Evolutionary conservation across 2,888 invertebrate species (phyloP).

Genomic region (Automeris io): DNA sequence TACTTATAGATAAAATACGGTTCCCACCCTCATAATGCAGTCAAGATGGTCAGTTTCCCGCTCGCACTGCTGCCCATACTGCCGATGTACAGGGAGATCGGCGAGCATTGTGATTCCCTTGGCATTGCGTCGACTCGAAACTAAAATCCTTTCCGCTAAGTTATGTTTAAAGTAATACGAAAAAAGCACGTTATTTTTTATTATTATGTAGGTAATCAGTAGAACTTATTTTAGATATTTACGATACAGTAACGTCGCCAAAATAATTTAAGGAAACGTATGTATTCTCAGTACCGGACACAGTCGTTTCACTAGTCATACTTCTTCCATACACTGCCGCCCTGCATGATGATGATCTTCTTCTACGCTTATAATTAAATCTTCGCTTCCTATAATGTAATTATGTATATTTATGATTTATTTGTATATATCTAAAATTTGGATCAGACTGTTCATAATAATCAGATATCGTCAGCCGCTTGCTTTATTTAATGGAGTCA

Average conservation of each 20-base stretch:
- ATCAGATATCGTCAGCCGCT: no score
- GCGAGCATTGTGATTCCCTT: no score
- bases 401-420: background rate
- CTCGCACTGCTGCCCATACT: no score
- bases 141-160: no score
- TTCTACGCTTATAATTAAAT: slow-evolving; percentile 1
- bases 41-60: no score
- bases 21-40: no score
- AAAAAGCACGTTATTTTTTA: slow-evolving; percentile 2
- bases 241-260: background rate
- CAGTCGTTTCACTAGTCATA: background rate
- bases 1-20: no score
- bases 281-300: background rate
- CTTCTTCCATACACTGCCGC: background rate
- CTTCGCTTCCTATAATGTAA: slow-evolving; percentile 4
- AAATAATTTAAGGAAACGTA: no score
- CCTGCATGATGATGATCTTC: background rate
- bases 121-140: no score
- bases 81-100: no score
- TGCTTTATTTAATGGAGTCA: background rate
- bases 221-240: background rate
- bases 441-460: slow-evolving; percentile 1
- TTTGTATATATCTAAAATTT: slow-evolving; percentile 14
- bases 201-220: background rate
- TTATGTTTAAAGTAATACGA: no score